phyloP scores from a whole-genome alignment of 2,797 vertebrate species.

The Myiotriccus ornatus region DNA sequence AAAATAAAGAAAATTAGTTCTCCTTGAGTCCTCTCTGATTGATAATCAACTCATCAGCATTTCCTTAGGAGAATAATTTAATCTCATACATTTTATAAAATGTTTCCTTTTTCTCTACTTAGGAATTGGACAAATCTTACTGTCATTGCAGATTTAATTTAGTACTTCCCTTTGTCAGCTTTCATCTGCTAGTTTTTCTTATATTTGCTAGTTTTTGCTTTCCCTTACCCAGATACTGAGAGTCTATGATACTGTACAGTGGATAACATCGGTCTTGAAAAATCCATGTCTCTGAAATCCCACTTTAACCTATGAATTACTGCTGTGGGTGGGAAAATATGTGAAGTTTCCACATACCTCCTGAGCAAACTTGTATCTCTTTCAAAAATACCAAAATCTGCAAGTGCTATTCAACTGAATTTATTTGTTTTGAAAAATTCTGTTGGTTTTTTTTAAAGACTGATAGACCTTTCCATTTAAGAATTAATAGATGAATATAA shows the following conservation, averaged over 20 bases:
- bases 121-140: neutral
- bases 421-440: neutral
- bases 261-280: neutral
- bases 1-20: fast-evolving
- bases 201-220: neutral
- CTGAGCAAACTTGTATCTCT: neutral
- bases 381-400: neutral
- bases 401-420: neutral
- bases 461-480: neutral
- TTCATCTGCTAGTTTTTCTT: neutral
- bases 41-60: neutral
- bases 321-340: neutral
- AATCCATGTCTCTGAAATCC: neutral
- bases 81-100: neutral
- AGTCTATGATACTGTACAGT: neutral
- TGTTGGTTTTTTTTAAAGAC: neutral
- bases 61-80: neutral
- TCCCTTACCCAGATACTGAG: neutral
- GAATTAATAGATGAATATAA: fast-evolving
- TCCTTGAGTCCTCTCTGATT: neutral
- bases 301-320: neutral
- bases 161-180: neutral
- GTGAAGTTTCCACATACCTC: neutral
- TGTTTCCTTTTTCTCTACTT: neutral
- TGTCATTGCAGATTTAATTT: neutral